These are phyloP conservation scores for Scaptomyza caliginosa DNA, from an alignment of 2,888 invertebrate genomes.

Conservation along the genomic window DNA sequence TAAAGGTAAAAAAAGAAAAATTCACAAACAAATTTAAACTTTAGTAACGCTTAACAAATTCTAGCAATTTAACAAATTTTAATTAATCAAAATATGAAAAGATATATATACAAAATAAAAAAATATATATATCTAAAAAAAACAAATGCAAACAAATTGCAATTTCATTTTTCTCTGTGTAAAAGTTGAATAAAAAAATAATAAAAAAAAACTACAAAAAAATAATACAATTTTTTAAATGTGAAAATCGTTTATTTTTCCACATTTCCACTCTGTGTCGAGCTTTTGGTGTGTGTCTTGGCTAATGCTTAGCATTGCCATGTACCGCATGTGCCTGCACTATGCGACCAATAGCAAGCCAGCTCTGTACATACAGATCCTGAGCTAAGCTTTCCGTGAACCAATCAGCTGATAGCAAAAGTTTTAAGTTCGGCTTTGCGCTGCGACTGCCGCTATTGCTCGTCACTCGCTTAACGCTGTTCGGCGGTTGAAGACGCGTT, in stretches of 20 bases:
- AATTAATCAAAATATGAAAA: slow-evolving; percentile 76
- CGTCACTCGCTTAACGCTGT: slow-evolving; percentile 45
- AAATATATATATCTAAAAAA: slow-evolving; percentile 15
- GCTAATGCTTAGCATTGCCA: slow-evolving; percentile 21
- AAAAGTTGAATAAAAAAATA: slow-evolving; percentile 74
- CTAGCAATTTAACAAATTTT: slow-evolving; percentile 80
- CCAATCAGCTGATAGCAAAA: slow-evolving; percentile 40
- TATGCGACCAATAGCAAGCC: slow-evolving; percentile 1
- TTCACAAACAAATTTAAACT: slow-evolving; percentile 80
- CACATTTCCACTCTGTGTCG: not conserved
- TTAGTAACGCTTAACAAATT: slow-evolving; percentile 81
- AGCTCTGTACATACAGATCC: slow-evolving; percentile 20
- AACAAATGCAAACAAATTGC: slow-evolving; percentile 60
- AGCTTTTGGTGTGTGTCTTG: slow-evolving; percentile 21
- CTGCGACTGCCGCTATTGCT: slow-evolving; percentile 17
- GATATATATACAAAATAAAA: slow-evolving; percentile 14
- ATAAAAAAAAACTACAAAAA: slow-evolving; percentile 36
- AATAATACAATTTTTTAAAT: slow-evolving; percentile 69
- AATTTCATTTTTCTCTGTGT: slow-evolving; percentile 80
- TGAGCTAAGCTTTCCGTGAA: slow-evolving; percentile 18
- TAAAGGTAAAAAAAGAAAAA: slow-evolving; percentile 54
- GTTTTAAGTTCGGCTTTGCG: slow-evolving; percentile 45
- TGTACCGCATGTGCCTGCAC: slow-evolving; percentile 7
- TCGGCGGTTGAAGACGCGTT: slow-evolving; percentile 59
- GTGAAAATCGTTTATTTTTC: slow-evolving; percentile 36